Percentiles rank a stretch among this genome's conserved stretches.
Conservation (phyloP, 2,888 invertebrate species). For the Epinotia ramella region DNA sequence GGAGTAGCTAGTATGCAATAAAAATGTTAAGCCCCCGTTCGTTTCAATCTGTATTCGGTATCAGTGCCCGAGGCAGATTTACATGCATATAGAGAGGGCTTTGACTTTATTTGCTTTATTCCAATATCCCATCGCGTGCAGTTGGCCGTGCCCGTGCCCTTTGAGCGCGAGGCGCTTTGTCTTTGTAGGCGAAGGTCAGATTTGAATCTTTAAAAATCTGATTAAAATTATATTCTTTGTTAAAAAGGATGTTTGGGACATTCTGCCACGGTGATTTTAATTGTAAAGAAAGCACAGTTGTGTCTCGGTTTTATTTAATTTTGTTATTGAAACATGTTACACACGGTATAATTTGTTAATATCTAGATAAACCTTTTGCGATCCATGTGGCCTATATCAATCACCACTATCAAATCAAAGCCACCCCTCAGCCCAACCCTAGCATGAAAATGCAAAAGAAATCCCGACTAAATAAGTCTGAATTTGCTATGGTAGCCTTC, state of each 20-base stretch:
- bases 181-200: conserved; percentile 17
- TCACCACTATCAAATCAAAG: neutral
- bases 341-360: neutral
- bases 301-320: no score
- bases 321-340: no score
- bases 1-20: conserved; percentile 64
- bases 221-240: neutral
- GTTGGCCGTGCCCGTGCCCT: conserved; percentile 46
- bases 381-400: neutral
- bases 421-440: neutral
- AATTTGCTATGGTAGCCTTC: conserved; percentile 7
- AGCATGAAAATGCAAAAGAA: conserved; percentile 19
- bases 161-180: conserved; percentile 48
- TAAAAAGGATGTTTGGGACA: neutral
- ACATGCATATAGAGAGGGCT: conserved; percentile 74
- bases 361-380: neutral
- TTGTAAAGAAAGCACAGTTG: no score
- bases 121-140: conserved; percentile 48
- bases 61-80: conserved; percentile 70
- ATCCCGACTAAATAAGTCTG: conserved; percentile 22
- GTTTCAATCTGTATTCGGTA: conserved; percentile 76
- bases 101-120: conserved; percentile 52
- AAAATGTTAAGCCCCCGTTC: conserved; percentile 73
- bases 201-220: conserved; percentile 5
- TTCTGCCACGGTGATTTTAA: no score